A percentile compares a stretch with the other conserved stretches of the same genome.
Conservation (phyloP, 2,888 invertebrate species). For the Phengaris alcon region DNA sequence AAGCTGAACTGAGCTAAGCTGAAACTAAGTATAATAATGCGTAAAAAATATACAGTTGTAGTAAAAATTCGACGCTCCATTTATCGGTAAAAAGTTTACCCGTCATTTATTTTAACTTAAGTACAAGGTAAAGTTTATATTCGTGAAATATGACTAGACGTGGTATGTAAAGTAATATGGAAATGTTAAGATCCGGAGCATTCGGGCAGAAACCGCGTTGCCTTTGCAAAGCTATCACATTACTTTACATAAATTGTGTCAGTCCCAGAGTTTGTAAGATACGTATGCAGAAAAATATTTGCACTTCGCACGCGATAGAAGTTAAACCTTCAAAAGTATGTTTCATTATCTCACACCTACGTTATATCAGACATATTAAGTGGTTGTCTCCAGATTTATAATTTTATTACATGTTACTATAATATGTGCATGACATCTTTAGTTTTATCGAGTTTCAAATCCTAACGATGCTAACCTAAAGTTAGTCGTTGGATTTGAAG, state of each 20-base stretch:
- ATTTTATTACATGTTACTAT: too few relatives aligned
- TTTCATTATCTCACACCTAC: too few relatives aligned
- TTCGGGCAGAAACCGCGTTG: slow-evolving; percentile 18
- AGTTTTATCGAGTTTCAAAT: too few relatives aligned
- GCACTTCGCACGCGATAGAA: slow-evolving; percentile 5
- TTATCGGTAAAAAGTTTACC: not conserved
- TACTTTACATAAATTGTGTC: slow-evolving; percentile 31
- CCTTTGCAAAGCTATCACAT: slow-evolving; percentile 17
- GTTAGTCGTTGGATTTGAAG: too few relatives aligned
- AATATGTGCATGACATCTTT: too few relatives aligned
- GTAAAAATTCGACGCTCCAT: not conserved
- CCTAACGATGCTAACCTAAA: too few relatives aligned
- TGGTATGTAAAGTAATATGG: slow-evolving; percentile 25
- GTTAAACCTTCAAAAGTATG: not conserved
- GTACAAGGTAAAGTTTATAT: slow-evolving; percentile 9
- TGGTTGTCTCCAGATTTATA: too few relatives aligned
- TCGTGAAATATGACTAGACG: slow-evolving; percentile 15
- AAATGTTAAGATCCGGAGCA: slow-evolving; percentile 19
- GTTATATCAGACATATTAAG: too few relatives aligned
- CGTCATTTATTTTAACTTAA: not conserved
- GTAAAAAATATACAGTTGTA: not conserved
- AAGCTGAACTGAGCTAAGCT: too few relatives aligned
- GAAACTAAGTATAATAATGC: not conserved
- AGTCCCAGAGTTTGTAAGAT: slow-evolving; percentile 24
- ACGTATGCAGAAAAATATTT: not conserved